phyloP scores from a whole-genome alignment of 2,888 invertebrate species.

The Teleiodes luculella region DNA sequence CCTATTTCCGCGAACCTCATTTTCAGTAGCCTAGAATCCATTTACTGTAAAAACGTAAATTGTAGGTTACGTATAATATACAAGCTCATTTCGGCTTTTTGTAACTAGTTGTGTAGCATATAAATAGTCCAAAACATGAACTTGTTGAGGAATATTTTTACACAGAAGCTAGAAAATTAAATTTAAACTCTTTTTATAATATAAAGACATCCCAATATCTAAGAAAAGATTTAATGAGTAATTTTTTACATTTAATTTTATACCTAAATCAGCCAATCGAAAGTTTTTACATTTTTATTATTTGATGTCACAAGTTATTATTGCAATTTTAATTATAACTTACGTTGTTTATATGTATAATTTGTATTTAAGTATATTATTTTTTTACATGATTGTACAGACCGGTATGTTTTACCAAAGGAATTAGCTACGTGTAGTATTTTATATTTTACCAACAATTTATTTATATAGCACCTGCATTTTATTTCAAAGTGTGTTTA shows the following conservation, averaged over 20 bases:
- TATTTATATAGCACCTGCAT: slow-evolving; percentile 28
- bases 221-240: too few relatives aligned
- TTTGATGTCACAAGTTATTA: slow-evolving; percentile 43
- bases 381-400: slow-evolving; percentile 59
- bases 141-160: too few relatives aligned
- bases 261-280: neutral
- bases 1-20: slow-evolving; percentile 57
- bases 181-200: too few relatives aligned
- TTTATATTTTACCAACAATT: slow-evolving; percentile 57
- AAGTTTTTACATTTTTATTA: neutral
- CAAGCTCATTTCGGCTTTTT: too few relatives aligned
- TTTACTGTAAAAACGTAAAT: slow-evolving; percentile 6
- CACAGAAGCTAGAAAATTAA: too few relatives aligned
- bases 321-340: slow-evolving; percentile 39
- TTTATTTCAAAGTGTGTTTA: slow-evolving; percentile 1
- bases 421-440: slow-evolving; percentile 69
- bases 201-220: too few relatives aligned
- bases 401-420: slow-evolving; percentile 77
- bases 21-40: slow-evolving; percentile 45
- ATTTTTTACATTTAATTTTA: too few relatives aligned
- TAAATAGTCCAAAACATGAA: neutral
- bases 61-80: slow-evolving; percentile 2
- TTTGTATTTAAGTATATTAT: slow-evolving; percentile 49
- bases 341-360: slow-evolving; percentile 52
- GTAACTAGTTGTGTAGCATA: neutral